Base-by-base conservation (phyloP, 2,113 vertebrate genomes). In the Oxyura jamaicensis region DNA sequence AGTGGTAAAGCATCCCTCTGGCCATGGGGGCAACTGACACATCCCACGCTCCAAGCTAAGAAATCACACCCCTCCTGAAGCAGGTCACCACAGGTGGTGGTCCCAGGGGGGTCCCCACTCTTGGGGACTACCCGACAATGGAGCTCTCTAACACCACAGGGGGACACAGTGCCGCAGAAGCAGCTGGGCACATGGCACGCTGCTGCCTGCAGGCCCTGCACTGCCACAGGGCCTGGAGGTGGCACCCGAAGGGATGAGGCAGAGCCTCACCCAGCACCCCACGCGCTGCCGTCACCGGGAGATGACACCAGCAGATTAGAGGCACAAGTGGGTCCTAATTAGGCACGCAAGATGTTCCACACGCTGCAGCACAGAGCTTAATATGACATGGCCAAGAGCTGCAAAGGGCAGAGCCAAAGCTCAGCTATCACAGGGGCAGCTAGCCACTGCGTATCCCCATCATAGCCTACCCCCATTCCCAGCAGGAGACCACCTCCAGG, bases 201-300 rank as follows among this genome's bases (percentile, higher is more conserved):
- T 2, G 1, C 29, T 83, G 67, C 67, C 35, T 3, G 0, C 2
- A 4, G 53, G 39, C 42, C 29, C 11, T 0, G 0, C 1, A 0
- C 58, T 20, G 63, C 83, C 29, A 14, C 1, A 0, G 23, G 73
- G 18, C 62, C 68, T 2, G 1, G 36, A 83, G 71, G 33, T 74
- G 53, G 2, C 0, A 67, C 67, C 50, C 50, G 36, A n/a, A 50
- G 69, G 48, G 3, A 10, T 10, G 22, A 48, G 65, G 13, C 1
- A 1, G 33, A n/a, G 50, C 81, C 72, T 80, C 62, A 33, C 60
- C 80, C 90, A 60, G 66, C 66, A 36, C 46, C 52, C 46, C 80
- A 48, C 13, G 0, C 52, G 13, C 72, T 62, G 52, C 53, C 53
- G 0, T 28, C 33, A 25, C 42, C 3, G 3, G 28, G 28, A 91